phyloP scores from a whole-genome alignment of 2,797 vertebrate genomes.

The Sebastes cheni region DNA sequence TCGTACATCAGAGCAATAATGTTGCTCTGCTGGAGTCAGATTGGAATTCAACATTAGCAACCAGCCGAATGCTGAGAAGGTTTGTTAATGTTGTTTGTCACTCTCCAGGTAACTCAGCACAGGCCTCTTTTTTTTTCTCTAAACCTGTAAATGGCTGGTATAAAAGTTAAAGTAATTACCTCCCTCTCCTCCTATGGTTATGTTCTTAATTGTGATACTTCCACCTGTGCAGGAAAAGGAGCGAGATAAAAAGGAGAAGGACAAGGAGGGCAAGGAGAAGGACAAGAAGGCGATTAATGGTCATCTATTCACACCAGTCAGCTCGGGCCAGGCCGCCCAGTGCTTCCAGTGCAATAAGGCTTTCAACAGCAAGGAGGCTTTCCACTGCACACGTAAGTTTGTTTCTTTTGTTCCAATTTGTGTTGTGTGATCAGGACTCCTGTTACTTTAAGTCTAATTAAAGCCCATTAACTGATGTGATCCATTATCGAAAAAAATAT shows the following conservation, averaged over 20 bases:
- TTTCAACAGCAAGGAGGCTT: slow-evolving; percentile 88
- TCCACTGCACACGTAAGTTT: slow-evolving; percentile 90
- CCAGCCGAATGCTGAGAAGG: neutral
- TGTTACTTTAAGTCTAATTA: slow-evolving; percentile 6
- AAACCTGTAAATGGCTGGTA: slow-evolving; percentile 7
- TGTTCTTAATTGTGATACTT: neutral
- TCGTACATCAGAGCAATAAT: slow-evolving; percentile 59
- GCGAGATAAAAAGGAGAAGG: slow-evolving; percentile 87
- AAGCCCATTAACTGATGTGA: slow-evolving; percentile 1
- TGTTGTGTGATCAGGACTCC: neutral
- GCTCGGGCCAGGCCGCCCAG: slow-evolving; percentile 74
- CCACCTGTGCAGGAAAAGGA: slow-evolving; percentile 88
- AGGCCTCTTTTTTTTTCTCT: neutral
- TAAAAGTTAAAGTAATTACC: slow-evolving; percentile 11
- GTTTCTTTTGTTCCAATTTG: neutral
- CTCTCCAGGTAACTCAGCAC: neutral
- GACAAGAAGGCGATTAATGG: slow-evolving; percentile 87
- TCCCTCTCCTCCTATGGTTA: neutral
- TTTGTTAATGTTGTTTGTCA: slow-evolving; percentile 14
- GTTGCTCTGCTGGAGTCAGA: slow-evolving; percentile 58
- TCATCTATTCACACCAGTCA: slow-evolving; percentile 85
- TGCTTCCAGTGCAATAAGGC: slow-evolving; percentile 91
- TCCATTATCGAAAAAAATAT: slow-evolving; percentile 1
- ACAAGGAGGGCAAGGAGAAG: slow-evolving; percentile 88
- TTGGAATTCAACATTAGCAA: slow-evolving; percentile 40